phyloP scores from a whole-genome alignment of 2,797 vertebrate genomes.

The Ctenochaetus hawaiiensis region DNA sequence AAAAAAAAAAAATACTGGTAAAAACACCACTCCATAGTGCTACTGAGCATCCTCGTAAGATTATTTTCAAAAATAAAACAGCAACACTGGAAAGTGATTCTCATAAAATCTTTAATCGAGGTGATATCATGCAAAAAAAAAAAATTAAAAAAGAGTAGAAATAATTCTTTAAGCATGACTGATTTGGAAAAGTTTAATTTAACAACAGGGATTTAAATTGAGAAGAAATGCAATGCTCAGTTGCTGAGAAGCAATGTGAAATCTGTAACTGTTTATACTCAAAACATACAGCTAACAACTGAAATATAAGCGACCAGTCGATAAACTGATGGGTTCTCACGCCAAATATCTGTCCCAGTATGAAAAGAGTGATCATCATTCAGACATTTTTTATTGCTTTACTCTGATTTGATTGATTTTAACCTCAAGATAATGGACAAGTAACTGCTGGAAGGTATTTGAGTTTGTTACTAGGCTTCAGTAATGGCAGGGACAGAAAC shows the following conservation, averaged over 20 bases:
- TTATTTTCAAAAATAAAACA: constrained; percentile 10
- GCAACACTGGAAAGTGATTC: constrained; percentile 45
- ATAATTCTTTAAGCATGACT: constrained; percentile 65
- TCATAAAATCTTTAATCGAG: constrained; percentile 88
- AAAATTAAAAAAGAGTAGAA: constrained; percentile 51
- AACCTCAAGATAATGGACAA: not conserved
- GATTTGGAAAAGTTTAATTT: constrained; percentile 51
- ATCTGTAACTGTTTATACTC: constrained; percentile 18
- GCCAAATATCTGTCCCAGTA: constrained; percentile 6
- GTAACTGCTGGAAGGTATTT: constrained; percentile 3
- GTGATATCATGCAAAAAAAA: constrained; percentile 81
- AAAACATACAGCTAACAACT: constrained; percentile 7
- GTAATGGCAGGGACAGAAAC: constrained; percentile 16
- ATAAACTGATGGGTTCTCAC: constrained; percentile 3
- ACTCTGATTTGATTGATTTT: constrained; percentile 10
- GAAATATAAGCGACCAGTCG: constrained; percentile 35
- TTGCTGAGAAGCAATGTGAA: constrained; percentile 13
- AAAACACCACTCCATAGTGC: not conserved
- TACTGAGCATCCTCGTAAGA: not conserved
- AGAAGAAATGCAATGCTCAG: constrained; percentile 42
- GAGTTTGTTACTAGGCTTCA: constrained; percentile 13
- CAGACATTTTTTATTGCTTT: constrained; percentile 42
- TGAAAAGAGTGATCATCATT: not conserved
- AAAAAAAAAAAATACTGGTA: not conserved
- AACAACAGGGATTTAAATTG: constrained; percentile 40